Base-by-base conservation (phyloP, 2,888 invertebrate species). In the Linyphia triangularis region DNA sequence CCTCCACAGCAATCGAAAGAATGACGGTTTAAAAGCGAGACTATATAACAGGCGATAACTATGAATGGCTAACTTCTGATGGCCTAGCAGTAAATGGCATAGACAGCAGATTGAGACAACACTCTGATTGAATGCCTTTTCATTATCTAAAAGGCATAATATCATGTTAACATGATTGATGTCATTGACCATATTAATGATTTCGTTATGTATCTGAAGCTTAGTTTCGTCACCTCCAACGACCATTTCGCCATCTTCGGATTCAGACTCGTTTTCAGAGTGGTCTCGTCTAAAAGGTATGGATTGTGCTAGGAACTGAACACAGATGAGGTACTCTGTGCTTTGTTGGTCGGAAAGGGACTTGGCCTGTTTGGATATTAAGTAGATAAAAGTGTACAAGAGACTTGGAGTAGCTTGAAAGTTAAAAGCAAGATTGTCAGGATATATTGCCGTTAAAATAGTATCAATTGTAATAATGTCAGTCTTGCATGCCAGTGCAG, bases 1-100 rank as follows among this genome's bases (percentile, higher is more conserved):
- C 28, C 93, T 94, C 97, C 97, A 97, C 9, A 97, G 93, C 16
- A 95, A 94, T n/a, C 95, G 94, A 43, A 97, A 94, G 92, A 97
- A 96, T 75, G 94, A 93, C 0, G 96, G 95, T 92, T 96, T 96
- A 92, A 97, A 96, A 0, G 96, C 96, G 91, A 97, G 92, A 75
- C 96, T 96, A 92, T 96, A 96, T 2, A 97, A 37, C 24, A 88
- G 33, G 65, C 90, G 88, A 93, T 96, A 96, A 92, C 96, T 96
- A 92, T 97, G 96, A 90, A 97, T 94, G 0, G 97, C 96, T 92
- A 96, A 94, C 92, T 95, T 95, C 92, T 96, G 96, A 91, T 96
- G 96, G 90, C 96, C 94, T 92, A 98, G 93, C 73, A 98, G 93
- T 93, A 96, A 96, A 93, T 98, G 97, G 92, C 97, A 97, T 78